A percentile compares a stretch with the other conserved stretches of the same genome.
These are phyloP conservation scores for Ophioderma brevispina DNA, from an alignment of 35 echinoderm and acorn worm genomes.

Conservation along the genomic window DNA sequence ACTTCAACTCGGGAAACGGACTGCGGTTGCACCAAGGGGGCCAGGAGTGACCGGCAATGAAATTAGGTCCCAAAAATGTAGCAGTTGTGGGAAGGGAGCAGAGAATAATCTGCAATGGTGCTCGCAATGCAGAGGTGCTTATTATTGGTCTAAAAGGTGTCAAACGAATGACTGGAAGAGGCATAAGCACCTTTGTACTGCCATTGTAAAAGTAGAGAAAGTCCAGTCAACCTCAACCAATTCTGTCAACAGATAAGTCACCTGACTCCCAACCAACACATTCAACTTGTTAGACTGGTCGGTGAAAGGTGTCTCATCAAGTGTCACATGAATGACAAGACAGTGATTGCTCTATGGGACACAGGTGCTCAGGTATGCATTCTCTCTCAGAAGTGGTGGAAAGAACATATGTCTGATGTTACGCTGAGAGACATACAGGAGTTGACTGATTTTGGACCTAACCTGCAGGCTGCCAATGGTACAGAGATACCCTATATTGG, in stretches of 20 bases:
- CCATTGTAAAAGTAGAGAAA: too few relatives aligned
- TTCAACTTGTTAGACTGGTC: slow-evolving; percentile 23
- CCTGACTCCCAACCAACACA: neutral
- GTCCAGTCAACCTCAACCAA: too few relatives aligned
- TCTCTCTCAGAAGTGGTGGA: slow-evolving; percentile 12
- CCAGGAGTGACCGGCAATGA: slow-evolving; percentile 46
- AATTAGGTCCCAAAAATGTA: too few relatives aligned
- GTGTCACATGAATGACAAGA: slow-evolving; percentile 32
- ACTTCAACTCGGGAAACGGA: slow-evolving; percentile 41
- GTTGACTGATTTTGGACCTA: slow-evolving; percentile 14
- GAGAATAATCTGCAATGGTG: too few relatives aligned
- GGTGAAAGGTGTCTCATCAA: slow-evolving; percentile 42
- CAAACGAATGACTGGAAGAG: too few relatives aligned
- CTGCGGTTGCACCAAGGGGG: slow-evolving; percentile 28
- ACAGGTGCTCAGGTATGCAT: slow-evolving; percentile 61
- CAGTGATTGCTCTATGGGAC: slow-evolving; percentile 42
- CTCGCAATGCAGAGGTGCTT: too few relatives aligned
- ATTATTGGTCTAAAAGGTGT: too few relatives aligned
- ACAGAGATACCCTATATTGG: slow-evolving; percentile 48
- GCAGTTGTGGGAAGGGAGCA: too few relatives aligned
- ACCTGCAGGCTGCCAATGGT: slow-evolving; percentile 50
- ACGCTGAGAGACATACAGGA: slow-evolving; percentile 32
- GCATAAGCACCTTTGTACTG: too few relatives aligned
- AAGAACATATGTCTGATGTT: neutral
- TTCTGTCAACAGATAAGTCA: neutral